These are phyloP conservation scores for Drosophila pseudoobscura DNA, from an alignment of 1,140 invertebrate genomes.

Conservation along the genomic window DNA sequence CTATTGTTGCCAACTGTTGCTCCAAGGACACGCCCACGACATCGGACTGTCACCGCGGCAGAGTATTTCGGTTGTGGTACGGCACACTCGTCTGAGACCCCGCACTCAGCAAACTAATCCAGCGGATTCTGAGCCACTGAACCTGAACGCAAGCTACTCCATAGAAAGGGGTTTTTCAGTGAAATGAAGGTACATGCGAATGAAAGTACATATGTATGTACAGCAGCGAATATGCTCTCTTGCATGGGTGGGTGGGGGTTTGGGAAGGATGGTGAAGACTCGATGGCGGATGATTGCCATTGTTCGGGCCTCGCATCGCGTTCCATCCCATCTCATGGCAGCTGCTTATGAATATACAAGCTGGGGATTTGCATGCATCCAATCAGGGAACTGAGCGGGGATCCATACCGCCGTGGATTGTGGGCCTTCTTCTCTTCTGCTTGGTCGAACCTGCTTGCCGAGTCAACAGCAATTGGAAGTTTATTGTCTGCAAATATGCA, in stretches of 20 bases:
- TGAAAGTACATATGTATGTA: not conserved
- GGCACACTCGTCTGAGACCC: too few relatives aligned
- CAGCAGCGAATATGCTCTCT: not conserved
- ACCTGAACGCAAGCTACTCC: too few relatives aligned
- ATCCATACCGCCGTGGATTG: too few relatives aligned
- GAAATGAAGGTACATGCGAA: not conserved
- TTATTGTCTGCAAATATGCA: constrained; percentile 67
- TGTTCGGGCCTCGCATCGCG: not conserved
- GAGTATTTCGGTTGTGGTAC: too few relatives aligned
- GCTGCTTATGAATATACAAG: constrained; percentile 6
- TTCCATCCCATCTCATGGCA: not conserved
- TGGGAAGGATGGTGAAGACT: not conserved
- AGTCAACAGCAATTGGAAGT: constrained; percentile 68
- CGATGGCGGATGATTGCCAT: constrained; percentile 5
- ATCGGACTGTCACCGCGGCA: too few relatives aligned
- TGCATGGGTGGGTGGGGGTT: not conserved
- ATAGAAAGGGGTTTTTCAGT: too few relatives aligned
- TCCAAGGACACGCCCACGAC: not conserved
- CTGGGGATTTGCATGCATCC: constrained; percentile 19
- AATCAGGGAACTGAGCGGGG: constrained; percentile 19
- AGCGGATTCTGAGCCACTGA: too few relatives aligned
- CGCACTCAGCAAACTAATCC: too few relatives aligned
- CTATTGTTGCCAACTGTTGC: constrained; percentile 22
- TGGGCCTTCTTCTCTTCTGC: too few relatives aligned
- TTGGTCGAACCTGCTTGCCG: constrained; percentile 18